Base-by-base conservation (phyloP, 1,140 invertebrate genomes). In the Goniozus legneri region DNA sequence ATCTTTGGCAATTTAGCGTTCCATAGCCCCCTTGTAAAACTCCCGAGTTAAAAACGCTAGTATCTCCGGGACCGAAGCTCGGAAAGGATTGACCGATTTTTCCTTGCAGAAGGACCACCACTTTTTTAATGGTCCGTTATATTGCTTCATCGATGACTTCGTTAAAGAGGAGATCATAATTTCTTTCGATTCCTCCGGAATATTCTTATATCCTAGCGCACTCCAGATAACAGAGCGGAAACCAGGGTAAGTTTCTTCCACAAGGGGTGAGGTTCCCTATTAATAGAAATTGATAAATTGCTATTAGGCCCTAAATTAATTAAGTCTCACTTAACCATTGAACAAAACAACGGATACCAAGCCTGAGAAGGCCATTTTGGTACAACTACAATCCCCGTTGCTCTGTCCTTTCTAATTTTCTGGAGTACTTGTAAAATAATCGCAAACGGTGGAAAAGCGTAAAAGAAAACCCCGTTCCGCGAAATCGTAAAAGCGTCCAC, bases 61-160 rank as follows among this genome's bases (percentile, higher is more conserved):
- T 8, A 47, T 20, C 2, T 40, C 22, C 2, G 22, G 3, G 8
- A 19, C 34, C 2, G n/a, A 3, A 18, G 36, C 20, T 21, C 33
- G 6, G 10, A 35, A 32, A 3, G 16, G 12, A 33, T 44, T 31
- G 2, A 53, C 34, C n/a, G 41, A 52, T 18, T 54, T 34, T 8
- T n/a, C 14, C 3, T 35, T 12, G 52, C 65, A 60, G 45, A 55
- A 60, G 3, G 34, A 2, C 49, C 60, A 53, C 60, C 62, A 65
- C 19, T 44, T 22, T 44, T 59, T 65, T 2, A 47, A 47, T 2
- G 46, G 35, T 7, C 32, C 36, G 21, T 52, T 46, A 41, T 67
- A 67, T 36, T 67, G 62, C 19, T 56, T 54, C 6, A 49, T 10
- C 3, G 62, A 61, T 18, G 18, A 49, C 0, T 56, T 37, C 0